A percentile compares a stretch with the other conserved stretches of the same genome.
Evolutionary conservation across 2,888 invertebrate genomes (phyloP).

Genomic region (Agonopterix heracliana): DNA sequence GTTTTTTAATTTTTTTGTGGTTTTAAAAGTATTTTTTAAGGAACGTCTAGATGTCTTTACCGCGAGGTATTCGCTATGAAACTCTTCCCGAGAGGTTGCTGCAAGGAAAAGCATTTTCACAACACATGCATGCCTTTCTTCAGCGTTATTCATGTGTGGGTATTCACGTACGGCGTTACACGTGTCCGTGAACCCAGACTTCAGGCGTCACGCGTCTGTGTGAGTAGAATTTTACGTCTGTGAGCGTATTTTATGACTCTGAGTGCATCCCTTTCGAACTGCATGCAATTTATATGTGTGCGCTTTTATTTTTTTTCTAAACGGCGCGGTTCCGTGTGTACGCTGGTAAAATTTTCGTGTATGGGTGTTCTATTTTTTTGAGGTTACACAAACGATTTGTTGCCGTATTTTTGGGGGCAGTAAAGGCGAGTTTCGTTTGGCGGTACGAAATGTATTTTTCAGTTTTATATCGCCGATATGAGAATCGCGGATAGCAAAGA

Average conservation of each 20-base stretch:
- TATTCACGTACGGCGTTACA: constrained; percentile 31
- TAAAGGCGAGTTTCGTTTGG: constrained; percentile 35
- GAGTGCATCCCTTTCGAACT: constrained; percentile 76
- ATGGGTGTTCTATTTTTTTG: constrained; percentile 62
- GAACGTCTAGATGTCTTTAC: constrained; percentile 71
- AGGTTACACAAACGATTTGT: constrained; percentile 22
- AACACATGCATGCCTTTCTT: constrained; percentile 73
- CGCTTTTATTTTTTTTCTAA: constrained; percentile 68
- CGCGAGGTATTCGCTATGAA: constrained; percentile 77
- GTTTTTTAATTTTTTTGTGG: constrained; percentile 27
- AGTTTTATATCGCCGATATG: constrained; percentile 76
- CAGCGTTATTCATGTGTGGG: constrained; percentile 43
- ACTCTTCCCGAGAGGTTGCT: constrained; percentile 75
- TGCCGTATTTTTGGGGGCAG: constrained; percentile 14
- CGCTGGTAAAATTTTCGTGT: constrained; percentile 45
- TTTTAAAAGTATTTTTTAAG: constrained; percentile 39
- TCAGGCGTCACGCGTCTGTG: constrained; percentile 30
- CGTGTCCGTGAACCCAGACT: constrained; percentile 49
- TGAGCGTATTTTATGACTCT: constrained; percentile 73
- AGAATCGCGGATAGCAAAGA: constrained; percentile 75
- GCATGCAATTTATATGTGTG: constrained; percentile 75
- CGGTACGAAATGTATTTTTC: constrained; percentile 65
- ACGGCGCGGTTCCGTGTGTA: constrained; percentile 55
- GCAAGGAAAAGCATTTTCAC: constrained; percentile 76
- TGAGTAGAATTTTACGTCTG: constrained; percentile 26